These are phyloP conservation scores for Pseudomyrmex sp. DNA, from an alignment of 1,140 invertebrate genomes.

Conservation along the genomic window DNA sequence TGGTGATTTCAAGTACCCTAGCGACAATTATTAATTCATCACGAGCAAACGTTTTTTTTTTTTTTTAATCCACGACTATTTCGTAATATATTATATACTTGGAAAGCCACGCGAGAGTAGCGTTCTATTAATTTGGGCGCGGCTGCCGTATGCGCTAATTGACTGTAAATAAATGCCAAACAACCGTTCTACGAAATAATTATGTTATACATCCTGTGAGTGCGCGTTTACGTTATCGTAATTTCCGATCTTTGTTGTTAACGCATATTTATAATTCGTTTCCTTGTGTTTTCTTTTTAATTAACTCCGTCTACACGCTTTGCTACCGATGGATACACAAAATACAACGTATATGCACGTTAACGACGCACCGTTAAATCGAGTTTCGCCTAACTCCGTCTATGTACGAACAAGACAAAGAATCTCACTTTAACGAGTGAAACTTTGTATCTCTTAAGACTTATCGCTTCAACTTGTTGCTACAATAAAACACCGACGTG, in stretches of 20 bases:
- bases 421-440: slow-evolving; percentile 71
- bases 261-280: slow-evolving; percentile 21
- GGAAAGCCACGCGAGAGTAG: neutral
- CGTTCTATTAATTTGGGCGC: slow-evolving; percentile 45
- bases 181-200: slow-evolving; percentile 49
- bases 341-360: neutral
- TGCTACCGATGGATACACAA: neutral
- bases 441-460: slow-evolving; percentile 64
- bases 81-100: slow-evolving; percentile 7
- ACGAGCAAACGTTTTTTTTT: neutral
- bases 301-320: slow-evolving; percentile 23
- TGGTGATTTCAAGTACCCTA: neutral
- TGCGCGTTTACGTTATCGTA: slow-evolving; percentile 32
- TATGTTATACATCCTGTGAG: neutral
- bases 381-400: slow-evolving; percentile 37
- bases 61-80: neutral
- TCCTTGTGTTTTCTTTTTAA: slow-evolving; percentile 11
- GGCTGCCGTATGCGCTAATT: slow-evolving; percentile 37
- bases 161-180: slow-evolving; percentile 41
- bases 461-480: slow-evolving; percentile 52
- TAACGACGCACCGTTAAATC: slow-evolving; percentile 43
- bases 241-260: slow-evolving; percentile 45
- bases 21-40: slow-evolving; percentile 1
- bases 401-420: slow-evolving; percentile 3
- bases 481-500: slow-evolving; percentile 19